These are phyloP conservation scores for Campylomormyrus tamandua DNA, from an alignment of 2,113 vertebrate genomes.

Conservation along the genomic window DNA sequence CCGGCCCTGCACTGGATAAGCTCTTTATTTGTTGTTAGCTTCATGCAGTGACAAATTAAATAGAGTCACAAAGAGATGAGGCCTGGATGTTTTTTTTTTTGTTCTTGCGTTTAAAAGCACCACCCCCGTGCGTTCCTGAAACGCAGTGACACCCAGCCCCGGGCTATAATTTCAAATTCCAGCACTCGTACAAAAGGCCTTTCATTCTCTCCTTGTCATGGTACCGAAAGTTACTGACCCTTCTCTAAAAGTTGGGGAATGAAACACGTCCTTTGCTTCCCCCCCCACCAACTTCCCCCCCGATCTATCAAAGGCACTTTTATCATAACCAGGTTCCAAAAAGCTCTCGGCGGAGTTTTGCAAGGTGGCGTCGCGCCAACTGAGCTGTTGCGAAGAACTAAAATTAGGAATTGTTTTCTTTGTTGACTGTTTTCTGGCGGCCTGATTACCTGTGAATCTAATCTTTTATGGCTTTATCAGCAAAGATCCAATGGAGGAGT, in stretches of 20 bases:
- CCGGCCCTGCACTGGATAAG: not conserved
- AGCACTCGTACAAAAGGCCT: not conserved
- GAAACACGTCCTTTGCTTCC: not conserved
- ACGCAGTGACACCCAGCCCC: not conserved
- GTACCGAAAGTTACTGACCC: not conserved
- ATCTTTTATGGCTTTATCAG: not conserved
- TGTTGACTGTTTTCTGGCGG: not conserved
- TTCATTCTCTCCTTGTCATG: not conserved
- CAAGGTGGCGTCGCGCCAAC: not conserved
- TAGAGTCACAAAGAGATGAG: not conserved
- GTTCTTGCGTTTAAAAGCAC: not conserved
- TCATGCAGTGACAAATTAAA: not conserved
- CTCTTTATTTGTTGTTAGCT: slow-evolving; percentile 4
- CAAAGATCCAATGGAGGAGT: not conserved
- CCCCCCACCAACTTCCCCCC: not conserved
- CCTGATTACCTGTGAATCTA: not conserved
- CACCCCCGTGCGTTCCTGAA: not conserved
- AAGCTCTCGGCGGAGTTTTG: not conserved
- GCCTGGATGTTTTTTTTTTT: not conserved
- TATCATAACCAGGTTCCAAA: not conserved
- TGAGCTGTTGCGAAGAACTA: not conserved
- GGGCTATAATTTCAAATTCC: not conserved
- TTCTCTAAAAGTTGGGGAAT: not conserved
- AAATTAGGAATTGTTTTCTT: not conserved
- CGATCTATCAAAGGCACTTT: not conserved